Evolutionary conservation across 1,140 invertebrate genomes (phyloP).

Genomic region (Habropoda laboriosa): DNA sequence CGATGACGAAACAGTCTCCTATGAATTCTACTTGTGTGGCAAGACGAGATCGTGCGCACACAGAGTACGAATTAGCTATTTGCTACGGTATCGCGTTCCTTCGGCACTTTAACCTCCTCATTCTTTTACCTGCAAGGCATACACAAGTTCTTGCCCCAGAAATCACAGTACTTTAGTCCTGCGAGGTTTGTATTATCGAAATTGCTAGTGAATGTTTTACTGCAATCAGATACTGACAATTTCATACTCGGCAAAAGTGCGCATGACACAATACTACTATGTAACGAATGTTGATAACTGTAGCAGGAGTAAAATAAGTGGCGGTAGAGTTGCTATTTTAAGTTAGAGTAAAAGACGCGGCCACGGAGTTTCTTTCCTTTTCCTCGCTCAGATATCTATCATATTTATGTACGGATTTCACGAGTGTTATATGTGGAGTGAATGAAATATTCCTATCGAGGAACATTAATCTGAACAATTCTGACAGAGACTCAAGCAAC

Average conservation of each 20-base stretch:
- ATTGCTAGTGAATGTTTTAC: conserved; percentile 60
- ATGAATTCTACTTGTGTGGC: conserved; percentile 60
- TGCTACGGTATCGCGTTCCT: conserved; percentile 67
- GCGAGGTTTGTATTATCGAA: conserved; percentile 65
- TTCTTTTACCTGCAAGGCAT: conserved; percentile 64
- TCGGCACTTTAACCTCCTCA: conserved; percentile 65
- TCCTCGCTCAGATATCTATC: background rate
- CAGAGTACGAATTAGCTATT: conserved; percentile 71
- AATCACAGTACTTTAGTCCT: conserved; percentile 59
- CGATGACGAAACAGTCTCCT: conserved; percentile 61
- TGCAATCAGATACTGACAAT: conserved; percentile 50
- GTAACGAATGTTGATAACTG: background rate
- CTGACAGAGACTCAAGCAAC: too few relatives aligned
- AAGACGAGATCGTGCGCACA: conserved; percentile 58
- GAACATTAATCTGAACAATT: too few relatives aligned
- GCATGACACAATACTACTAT: background rate
- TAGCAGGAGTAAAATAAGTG: background rate
- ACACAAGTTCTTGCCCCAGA: conserved; percentile 61
- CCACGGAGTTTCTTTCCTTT: background rate
- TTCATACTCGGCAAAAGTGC: conserved; percentile 1
- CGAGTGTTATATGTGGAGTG: too few relatives aligned
- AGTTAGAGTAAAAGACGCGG: background rate
- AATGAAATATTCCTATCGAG: too few relatives aligned
- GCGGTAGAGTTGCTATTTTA: too few relatives aligned
- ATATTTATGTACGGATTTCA: too few relatives aligned